Evolutionary conservation across 2,888 invertebrate species (phyloP), one percentile per base, ranked within the genome.

Genomic region (Trissolcus brochymenae): DNA sequence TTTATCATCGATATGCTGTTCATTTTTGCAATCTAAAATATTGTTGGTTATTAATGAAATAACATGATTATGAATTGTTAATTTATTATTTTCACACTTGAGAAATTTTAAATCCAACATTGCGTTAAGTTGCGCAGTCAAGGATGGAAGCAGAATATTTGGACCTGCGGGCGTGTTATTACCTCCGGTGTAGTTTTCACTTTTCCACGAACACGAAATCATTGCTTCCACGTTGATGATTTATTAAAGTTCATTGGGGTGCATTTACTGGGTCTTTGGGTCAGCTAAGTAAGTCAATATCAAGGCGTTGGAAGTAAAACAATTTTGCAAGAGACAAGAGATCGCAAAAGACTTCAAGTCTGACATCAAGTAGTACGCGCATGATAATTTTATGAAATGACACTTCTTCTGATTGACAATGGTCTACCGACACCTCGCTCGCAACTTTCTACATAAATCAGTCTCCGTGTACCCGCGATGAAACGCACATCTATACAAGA

Each of bases 241-340:
- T 72, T 66, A 79, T 85, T 84, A 79, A 85, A 83, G 86, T 87
- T 86, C 85, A 85, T 64, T 79, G 70, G 81, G 80, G 80, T 81
- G 81, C 82, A 81, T 83, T 86, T 84, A 87, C 84, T 87, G 85
- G 88, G 87, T 88, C 88, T 87, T 82, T 85, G 81, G 87, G 88
- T 88, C 88, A 88, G 82, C 79, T 75, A 87, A 87, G 87, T 87
- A 87, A 88, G 87, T 81, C 87, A 85, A 81, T 79, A 72, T 80
- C 79, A 65, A 66, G 67, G 61, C 78, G 79, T 76, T 71, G 75
- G 71, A 46, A 46, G 46, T 46, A 11, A 35, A 35, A 35, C 35
- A 35, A 35, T 35, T 11, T 35, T 9, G 21, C 43, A 35, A 66
- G 71, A 53, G 71, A 76, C 76, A 67, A 70, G 66, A 66, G 75